Evolutionary conservation across 92 coral and sea anemone genomes (phyloP).

Genomic region (Palythoa grandiflora): DNA sequence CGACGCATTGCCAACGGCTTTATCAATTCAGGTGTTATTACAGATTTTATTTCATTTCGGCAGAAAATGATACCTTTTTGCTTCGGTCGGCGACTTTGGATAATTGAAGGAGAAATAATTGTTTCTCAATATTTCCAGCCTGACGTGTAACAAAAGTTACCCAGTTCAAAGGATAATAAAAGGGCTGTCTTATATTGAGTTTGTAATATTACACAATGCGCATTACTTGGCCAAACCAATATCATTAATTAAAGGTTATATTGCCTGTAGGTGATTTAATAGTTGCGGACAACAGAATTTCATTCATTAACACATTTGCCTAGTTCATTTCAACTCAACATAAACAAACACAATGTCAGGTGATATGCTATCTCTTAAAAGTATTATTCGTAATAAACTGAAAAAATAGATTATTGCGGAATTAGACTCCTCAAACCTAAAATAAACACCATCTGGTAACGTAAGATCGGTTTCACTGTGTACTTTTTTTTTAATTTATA

Average conservation of each 20-base stretch:
- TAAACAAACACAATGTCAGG: neutral
- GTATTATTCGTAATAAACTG: neutral
- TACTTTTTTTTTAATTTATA: too few species aligned
- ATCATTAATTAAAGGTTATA: conserved; percentile 5
- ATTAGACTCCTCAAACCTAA: neutral
- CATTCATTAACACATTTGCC: conserved; percentile 22
- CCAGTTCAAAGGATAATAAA: neutral
- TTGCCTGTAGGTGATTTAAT: conserved; percentile 30
- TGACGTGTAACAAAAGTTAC: neutral
- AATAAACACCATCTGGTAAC: neutral
- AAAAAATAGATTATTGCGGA: neutral
- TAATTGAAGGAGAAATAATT: neutral
- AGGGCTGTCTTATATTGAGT: neutral
- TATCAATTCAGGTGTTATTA: neutral
- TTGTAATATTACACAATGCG: neutral
- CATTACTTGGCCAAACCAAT: neutral
- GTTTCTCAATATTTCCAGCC: neutral
- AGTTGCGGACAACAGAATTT: neutral
- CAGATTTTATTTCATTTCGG: neutral
- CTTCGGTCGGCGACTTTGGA: neutral
- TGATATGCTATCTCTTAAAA: neutral
- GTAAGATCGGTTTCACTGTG: neutral
- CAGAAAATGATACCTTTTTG: neutral
- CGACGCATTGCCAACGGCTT: neutral
- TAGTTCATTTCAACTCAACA: neutral